Conservation (phyloP, 2,797 vertebrate species). For the Semaprochilodus insignis region DNA sequence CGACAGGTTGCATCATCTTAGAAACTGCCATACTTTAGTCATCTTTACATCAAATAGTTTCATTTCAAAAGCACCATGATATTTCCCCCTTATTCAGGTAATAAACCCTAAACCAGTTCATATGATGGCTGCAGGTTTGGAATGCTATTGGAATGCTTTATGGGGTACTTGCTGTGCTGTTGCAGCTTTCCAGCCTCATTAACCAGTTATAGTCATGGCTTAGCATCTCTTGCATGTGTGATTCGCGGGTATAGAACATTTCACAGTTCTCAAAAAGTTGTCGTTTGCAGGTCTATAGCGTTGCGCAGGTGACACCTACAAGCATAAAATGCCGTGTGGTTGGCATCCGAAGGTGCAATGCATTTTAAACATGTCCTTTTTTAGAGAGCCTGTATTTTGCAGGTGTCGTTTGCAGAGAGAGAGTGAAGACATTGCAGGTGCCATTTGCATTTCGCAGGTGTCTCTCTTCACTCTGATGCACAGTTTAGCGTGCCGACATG, state of each 20-base stretch:
- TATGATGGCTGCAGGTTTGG: background rate
- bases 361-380: slow-evolving; percentile 8
- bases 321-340: background rate
- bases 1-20: no score
- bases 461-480: background rate
- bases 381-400: background rate
- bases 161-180: background rate
- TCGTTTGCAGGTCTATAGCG: background rate
- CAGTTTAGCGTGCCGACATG: background rate
- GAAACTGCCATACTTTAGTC: no score
- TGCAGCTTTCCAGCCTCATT: background rate
- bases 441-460: slow-evolving; percentile 3
- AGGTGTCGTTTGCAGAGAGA: background rate
- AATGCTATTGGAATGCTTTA: background rate
- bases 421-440: background rate
- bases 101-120: no score
- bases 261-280: background rate
- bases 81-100: no score
- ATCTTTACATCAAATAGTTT: no score
- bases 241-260: background rate
- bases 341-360: background rate
- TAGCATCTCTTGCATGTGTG: background rate
- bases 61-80: no score
- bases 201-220: background rate
- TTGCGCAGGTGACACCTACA: background rate